Evolutionary conservation across 2,797 vertebrate species (phyloP).

Genomic region (Chloroceryle amazona): DNA sequence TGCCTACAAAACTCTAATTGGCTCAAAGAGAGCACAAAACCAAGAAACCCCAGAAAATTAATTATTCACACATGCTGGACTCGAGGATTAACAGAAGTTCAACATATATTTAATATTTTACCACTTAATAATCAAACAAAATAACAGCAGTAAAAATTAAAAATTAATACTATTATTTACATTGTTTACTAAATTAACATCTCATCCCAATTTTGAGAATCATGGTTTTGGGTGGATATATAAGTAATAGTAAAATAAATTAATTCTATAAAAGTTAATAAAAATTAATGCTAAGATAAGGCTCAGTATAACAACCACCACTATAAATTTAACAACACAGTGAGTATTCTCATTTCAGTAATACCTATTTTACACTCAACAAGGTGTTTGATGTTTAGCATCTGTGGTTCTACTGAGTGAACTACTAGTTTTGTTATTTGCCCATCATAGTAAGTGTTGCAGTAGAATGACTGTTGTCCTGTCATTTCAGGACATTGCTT

Average conservation of each 20-base stretch:
- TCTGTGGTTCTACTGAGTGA: neutral
- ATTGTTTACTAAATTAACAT: neutral
- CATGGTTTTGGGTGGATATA: neutral
- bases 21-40: neutral
- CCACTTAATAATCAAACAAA: neutral
- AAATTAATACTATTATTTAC: neutral
- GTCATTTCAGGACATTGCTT: neutral
- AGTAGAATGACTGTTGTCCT: neutral
- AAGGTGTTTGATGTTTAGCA: neutral
- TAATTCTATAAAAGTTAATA: neutral
- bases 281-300: neutral
- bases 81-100: neutral
- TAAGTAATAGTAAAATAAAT: neutral
- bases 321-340: neutral
- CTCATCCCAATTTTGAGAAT: neutral
- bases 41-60: neutral
- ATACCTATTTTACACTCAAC: neutral
- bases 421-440: neutral
- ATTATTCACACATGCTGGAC: neutral
- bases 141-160: neutral
- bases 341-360: neutral
- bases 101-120: neutral
- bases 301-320: neutral
- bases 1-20: conserved; percentile 27
- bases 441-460: neutral